Evolutionary conservation across 2,888 invertebrate genomes (phyloP).

Genomic region (Pheosia tremula): DNA sequence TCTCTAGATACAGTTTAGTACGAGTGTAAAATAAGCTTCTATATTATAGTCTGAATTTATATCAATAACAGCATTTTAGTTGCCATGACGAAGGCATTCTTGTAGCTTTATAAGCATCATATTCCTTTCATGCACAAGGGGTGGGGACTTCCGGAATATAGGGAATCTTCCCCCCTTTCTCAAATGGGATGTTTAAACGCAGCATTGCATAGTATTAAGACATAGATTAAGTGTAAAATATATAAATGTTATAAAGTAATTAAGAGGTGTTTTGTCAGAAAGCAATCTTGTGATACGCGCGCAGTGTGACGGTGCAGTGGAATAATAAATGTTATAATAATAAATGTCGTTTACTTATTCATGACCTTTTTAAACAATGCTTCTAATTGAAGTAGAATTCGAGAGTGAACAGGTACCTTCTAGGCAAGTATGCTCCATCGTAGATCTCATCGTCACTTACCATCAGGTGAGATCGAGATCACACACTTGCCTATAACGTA

Average conservation of each 20-base stretch:
- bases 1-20: too few species aligned
- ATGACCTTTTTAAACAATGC: background rate
- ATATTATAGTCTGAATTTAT: conserved; percentile 3
- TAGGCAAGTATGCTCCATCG: too few species aligned
- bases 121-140: background rate
- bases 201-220: background rate
- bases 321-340: background rate
- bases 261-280: background rate
- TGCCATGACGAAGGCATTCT: background rate
- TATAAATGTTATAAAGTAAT: background rate
- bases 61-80: background rate
- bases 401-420: too few species aligned
- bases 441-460: too few species aligned
- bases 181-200: background rate
- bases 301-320: background rate
- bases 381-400: too few species aligned
- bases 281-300: background rate
- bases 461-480: too few species aligned
- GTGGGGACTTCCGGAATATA: too few species aligned
- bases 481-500: too few species aligned
- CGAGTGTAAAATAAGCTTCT: background rate
- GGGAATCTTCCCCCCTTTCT: background rate
- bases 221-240: background rate
- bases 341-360: background rate
- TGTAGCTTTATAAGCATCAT: background rate